A percentile compares a stretch with the other conserved stretches of the same genome.
Evolutionary conservation across 2,888 invertebrate genomes (phyloP).

Genomic region (Rotaria sp.): DNA sequence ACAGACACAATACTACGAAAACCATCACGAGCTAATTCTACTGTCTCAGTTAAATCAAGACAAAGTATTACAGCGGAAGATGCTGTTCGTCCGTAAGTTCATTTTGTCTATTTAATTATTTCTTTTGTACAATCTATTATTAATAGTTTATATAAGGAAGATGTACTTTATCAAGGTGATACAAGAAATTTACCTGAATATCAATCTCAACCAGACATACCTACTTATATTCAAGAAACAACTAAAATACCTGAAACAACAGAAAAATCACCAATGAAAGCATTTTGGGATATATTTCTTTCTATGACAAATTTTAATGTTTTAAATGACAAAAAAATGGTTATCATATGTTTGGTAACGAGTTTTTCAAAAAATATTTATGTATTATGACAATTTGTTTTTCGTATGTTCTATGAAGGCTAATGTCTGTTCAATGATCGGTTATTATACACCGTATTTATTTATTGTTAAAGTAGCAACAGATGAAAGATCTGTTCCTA

Average conservation of each 20-base stretch:
- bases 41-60: background rate
- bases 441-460: constrained; percentile 37
- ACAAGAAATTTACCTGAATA: background rate
- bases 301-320: background rate
- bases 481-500: background rate
- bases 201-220: constrained; percentile 23
- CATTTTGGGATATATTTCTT: constrained; percentile 2
- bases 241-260: background rate
- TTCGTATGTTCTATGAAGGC: background rate
- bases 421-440: constrained; percentile 20
- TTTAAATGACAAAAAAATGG: background rate
- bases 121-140: background rate
- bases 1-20: background rate
- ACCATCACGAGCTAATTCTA: background rate
- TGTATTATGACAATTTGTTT: background rate
- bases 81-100: background rate
- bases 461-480: constrained; percentile 30
- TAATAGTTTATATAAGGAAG: background rate
- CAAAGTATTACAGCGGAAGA: background rate
- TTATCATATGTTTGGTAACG: constrained; percentile 3
- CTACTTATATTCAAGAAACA: constrained; percentile 19
- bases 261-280: background rate
- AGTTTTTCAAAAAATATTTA: background rate
- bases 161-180: constrained; percentile 5
- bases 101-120: too few species aligned